Evolutionary conservation across 2,888 invertebrate genomes (phyloP).

Genomic region (Seira ritae): DNA sequence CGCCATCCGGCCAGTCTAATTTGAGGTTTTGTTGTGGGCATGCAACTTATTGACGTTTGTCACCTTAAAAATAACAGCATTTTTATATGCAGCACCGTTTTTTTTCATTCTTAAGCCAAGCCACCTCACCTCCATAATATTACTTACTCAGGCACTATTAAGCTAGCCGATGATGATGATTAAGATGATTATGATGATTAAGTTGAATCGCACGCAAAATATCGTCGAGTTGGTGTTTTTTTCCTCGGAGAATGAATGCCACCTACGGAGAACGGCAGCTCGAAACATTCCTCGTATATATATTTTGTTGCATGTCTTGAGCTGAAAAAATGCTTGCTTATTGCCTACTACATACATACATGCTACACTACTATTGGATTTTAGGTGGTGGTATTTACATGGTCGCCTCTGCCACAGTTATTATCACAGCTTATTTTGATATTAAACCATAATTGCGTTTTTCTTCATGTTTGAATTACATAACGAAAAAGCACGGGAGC

Average conservation of each 20-base stretch:
- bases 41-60: background rate
- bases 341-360: background rate
- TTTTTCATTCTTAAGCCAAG: no score
- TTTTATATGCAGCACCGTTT: background rate
- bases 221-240: no score
- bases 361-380: background rate
- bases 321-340: background rate
- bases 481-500: background rate
- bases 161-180: conserved; percentile 45
- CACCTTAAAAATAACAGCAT: background rate
- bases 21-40: no score
- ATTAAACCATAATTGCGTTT: background rate
- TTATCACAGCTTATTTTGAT: background rate
- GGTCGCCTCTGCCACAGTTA: background rate
- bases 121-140: background rate
- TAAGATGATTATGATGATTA: conserved; percentile 60
- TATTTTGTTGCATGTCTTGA: conserved; percentile 12
- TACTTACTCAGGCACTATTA: background rate
- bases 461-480: background rate
- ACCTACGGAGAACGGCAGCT: conserved; percentile 52
- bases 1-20: no score
- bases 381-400: background rate
- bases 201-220: conserved; percentile 58
- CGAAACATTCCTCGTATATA: conserved; percentile 12
- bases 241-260: conserved; percentile 50